Evolutionary conservation across 2,113 vertebrate genomes (phyloP), one percentile per base, ranked within the genome.

Genomic region (Seriola rivoliana): DNA sequence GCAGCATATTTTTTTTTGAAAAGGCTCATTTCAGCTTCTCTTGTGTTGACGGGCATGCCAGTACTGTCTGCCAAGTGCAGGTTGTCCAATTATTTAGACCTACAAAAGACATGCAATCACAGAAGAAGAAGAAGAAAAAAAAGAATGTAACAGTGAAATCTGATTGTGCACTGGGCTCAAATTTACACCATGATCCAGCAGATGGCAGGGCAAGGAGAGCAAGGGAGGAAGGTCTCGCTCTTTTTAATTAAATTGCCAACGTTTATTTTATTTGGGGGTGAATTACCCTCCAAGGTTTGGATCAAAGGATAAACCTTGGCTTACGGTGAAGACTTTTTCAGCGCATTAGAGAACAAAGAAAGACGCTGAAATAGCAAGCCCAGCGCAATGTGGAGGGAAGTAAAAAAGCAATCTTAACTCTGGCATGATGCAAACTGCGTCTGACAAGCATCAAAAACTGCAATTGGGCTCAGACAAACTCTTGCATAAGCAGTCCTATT

Each of bases 231-330:
- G 80, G 75, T 81, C 85, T 86, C 34, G 55, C 82, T 85, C 81
- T 78, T 87, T 89, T 91, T 92, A 94, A 95, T 95, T 93, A 93
- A 92, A 93, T 80, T 92, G 92, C 85, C 73, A 86, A 89, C 88
- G 78, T 93, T 94, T 91, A 90, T 93, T 93, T 93, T 82, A 87
- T 89, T 88, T 36, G 74, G 69, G 82, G 81, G 55, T 42, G 70
- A 93, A 91, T 92, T 91, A 94, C 87, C 66, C 89, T 90, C 83
- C 64, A 52, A 88, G 88, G 91, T 89, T 87, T 55, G 89, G 92
- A 95, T 95, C 93, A 95, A 94, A 94, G 92, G 88, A 93, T 92
- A 90, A 92, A 92, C 70, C 85, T 85, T 86, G 88, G 88, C 90
- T 90, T 75, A 68, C 8, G 21, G 54, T 38, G 75, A 84, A 89